phyloP scores from a whole-genome alignment of 2,888 invertebrate species.

The Cerceris ruficornis region DNA sequence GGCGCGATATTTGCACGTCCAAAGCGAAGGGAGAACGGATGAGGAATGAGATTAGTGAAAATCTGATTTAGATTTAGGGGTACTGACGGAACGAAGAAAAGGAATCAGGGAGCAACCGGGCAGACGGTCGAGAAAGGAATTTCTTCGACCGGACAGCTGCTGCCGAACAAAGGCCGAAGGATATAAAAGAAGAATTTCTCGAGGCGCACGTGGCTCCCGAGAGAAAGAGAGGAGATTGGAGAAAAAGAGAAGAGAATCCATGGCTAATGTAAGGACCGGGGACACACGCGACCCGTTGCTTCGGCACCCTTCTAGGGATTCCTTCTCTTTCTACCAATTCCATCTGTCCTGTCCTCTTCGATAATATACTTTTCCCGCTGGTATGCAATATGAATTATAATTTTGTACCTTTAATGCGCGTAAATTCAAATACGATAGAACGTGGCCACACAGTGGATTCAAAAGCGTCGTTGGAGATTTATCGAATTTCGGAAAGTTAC shows the following conservation, averaged over 20 bases:
- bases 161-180: constrained; percentile 76
- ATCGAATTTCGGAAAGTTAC: too few species aligned
- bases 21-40: constrained; percentile 14
- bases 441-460: too few species aligned
- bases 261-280: constrained; percentile 53
- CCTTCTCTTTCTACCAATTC: constrained; percentile 48
- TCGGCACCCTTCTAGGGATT: constrained; percentile 41
- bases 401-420: too few species aligned
- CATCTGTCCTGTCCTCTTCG: constrained; percentile 17
- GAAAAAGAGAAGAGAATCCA: constrained; percentile 36
- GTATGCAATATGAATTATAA: too few species aligned
- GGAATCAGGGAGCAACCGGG: constrained; percentile 49
- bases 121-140: constrained; percentile 78
- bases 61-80: constrained; percentile 55
- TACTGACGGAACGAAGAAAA: constrained; percentile 24
- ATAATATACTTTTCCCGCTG: constrained; percentile 9
- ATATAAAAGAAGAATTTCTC: constrained; percentile 79
- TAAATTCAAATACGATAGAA: too few species aligned
- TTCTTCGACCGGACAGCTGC: constrained; percentile 79
- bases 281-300: constrained; percentile 54
- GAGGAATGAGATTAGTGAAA: constrained; percentile 44
- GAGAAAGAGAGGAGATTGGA: constrained; percentile 39
- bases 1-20: not conserved
- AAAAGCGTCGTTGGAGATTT: too few species aligned
- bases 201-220: constrained; percentile 77